Base-by-base conservation (phyloP, 2,113 vertebrate species). In the Grus americana region DNA sequence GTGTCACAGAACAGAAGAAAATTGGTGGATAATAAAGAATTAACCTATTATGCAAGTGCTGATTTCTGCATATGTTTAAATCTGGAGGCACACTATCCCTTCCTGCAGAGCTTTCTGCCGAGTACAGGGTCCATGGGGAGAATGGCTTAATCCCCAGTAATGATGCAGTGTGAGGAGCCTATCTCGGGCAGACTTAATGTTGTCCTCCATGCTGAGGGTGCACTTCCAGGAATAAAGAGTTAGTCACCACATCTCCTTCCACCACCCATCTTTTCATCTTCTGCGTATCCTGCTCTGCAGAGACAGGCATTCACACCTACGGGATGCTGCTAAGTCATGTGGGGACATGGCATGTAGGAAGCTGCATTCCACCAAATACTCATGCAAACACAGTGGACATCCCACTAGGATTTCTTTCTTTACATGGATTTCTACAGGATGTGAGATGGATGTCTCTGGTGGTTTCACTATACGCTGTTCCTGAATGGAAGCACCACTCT, bases 251-350 rank as follows among this genome's bases (percentile, higher is more conserved):
- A 13, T 78, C 55, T 95, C 75, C 58, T 71, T 92, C 62, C 67
- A 94, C 71, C 71, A 82, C 67, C 24, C 63, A 88, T 66, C 49
- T 63, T 71, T 66, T 70, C 81, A 86, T 90, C 58, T 71, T 74
- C 78, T 88, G 46, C 68, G 70, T 61, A 94, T 79, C 54, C 67
- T 86, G 62, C 85, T 88, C 82, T 76, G 54, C 67, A 68, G 61
- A 93, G 88, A 76, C 74, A 88, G 71, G 68, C 73, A 30, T 87
- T 95, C 80, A 84, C 93, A 87, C 91, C 88, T 91, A 57, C 40
- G 1, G 72, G 72, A 89, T 92, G 70, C 73, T 95, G 80, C 70
- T 74, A 95, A 95, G 82, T 92, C 73, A 79, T 11, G 7, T 10
- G 2, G 83, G 95, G 92, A 94, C 92, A 73, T 3, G 32, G 46